Evolutionary conservation across 2,888 invertebrate species (phyloP), one percentile per base, ranked within the genome.

Genomic region (Eulithis prunata): DNA sequence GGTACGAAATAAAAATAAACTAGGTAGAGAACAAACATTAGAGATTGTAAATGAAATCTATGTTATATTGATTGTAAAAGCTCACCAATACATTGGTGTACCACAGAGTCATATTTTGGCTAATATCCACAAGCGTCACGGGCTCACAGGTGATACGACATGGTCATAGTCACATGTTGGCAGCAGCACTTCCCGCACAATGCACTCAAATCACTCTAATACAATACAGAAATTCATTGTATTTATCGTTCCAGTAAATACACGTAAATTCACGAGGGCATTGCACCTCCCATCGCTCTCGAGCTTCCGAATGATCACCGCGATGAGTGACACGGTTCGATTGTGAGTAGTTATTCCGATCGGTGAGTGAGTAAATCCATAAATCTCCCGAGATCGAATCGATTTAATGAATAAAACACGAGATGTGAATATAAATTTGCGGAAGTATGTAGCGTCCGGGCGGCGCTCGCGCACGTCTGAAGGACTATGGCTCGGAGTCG

Each of bases 91-190:
- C 83, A 81, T 93, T 89, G 73, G 91, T 91, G 85, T 93, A 93
- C 93, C 93, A 93, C 75, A 93, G 89, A 83, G 93, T 93, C 93
- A 93, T 93, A 81, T 82, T 75, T 92, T 92, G 93, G 92, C 92
- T 71, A 79, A 74, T 75, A 80, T 90, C 91, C 93, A 91, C 81
- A 74, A 77, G 81, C 88, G 89, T 91, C 91, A 91, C 79, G 79
- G 89, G 2, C 3, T 90, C 90, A 90, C 79, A 80, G 79, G 80
- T 80, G 86, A 61, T 68, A 57, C 81, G 81, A 79, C 81, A 78
- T 80, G 89, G 84, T 86, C 89, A 89, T 89, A 87, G 88, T 90
- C 87, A 84, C 82, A 82, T 81, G 79, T 81, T 81, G 85, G 83
- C 82, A 79, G 78, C 74, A 77, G 75, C 77, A 78, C 78, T 66